These are phyloP conservation scores for Enteromius treurensis DNA, from an alignment of 2,797 vertebrate species.

Conservation along the genomic window DNA sequence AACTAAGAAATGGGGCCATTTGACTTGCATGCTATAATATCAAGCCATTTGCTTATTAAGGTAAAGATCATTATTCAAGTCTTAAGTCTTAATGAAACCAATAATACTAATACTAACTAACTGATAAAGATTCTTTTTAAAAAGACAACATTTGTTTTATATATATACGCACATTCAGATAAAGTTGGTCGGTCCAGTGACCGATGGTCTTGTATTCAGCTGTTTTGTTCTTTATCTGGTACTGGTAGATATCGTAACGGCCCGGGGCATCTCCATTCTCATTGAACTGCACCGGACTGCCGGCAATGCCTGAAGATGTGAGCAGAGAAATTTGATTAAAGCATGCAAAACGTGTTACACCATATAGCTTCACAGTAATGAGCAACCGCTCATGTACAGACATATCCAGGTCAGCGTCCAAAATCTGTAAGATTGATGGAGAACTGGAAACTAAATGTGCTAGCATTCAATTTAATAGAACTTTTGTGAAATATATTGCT, in stretches of 20 bases:
- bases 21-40: not conserved
- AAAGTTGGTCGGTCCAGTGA: slow-evolving; percentile 92
- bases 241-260: slow-evolving; percentile 97
- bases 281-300: slow-evolving; percentile 96
- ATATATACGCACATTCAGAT: slow-evolving; percentile 83
- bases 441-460: slow-evolving; percentile 7
- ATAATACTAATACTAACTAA: not conserved
- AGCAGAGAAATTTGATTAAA: slow-evolving; percentile 31
- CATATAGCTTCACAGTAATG: slow-evolving; percentile 24
- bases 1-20: not conserved
- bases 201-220: slow-evolving; percentile 95
- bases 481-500: not conserved
- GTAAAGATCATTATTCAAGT: not conserved
- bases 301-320: slow-evolving; percentile 85
- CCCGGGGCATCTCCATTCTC: slow-evolving; percentile 95
- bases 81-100: not conserved
- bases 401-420: slow-evolving; percentile 19
- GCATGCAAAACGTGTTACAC: slow-evolving; percentile 21
- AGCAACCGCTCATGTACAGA: not conserved
- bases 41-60: not conserved
- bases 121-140: not conserved
- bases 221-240: slow-evolving; percentile 90
- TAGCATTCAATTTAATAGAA: not conserved
- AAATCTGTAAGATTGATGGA: slow-evolving; percentile 32
- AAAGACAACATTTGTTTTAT: not conserved